Evolutionary conservation across 2,797 vertebrate species (phyloP), one percentile per base, ranked within the genome.

Genomic region (Knipowitschia caucasica): DNA sequence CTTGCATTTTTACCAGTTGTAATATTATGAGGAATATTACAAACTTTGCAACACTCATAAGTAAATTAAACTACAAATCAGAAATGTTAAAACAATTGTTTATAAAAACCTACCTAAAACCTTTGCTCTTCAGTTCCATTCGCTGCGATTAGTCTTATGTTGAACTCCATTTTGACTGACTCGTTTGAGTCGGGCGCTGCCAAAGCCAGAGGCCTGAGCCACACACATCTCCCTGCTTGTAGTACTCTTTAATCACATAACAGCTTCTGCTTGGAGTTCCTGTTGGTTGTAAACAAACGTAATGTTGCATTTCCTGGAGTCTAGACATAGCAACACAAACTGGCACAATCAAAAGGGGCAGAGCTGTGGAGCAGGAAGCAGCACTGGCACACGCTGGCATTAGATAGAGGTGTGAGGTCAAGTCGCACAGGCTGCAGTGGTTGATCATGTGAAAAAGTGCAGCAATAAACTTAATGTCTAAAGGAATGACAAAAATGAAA

Each of bases 301-400:
- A 92, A 90, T 91, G 81, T 86, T 90, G 90, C 83, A 91, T 90
- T 92, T 92, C 89, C 91, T 92, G 91, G 58, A 83, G 90, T 91
- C 90, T 92, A 92, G 90, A 92, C 89, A 90, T 81, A 90, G 88
- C 85, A 91, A 73, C 77, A 73, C 77, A 82, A 85, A 85, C 81
- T 82, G 84, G 89, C 83, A 88, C 62, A 69, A 74, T 73, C 72
- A 75, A 79, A 72, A 77, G 64, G 75, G 73, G 78, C 80, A 79
- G 46, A 50, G 68, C 61, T 83, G 82, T 36, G 83, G 83, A 85
- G 78, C 71, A 56, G 4, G 63, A 73, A 75, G 77, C 73, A 86
- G 77, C 61, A 74, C 78, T 88, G 84, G 83, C 80, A 84, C 69
- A 50, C 73, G 73, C 75, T 35, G 47, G 58, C 74, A 67, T 65